Base-by-base conservation (phyloP, 2,113 vertebrate genomes). In the Pelecanus crispus region DNA sequence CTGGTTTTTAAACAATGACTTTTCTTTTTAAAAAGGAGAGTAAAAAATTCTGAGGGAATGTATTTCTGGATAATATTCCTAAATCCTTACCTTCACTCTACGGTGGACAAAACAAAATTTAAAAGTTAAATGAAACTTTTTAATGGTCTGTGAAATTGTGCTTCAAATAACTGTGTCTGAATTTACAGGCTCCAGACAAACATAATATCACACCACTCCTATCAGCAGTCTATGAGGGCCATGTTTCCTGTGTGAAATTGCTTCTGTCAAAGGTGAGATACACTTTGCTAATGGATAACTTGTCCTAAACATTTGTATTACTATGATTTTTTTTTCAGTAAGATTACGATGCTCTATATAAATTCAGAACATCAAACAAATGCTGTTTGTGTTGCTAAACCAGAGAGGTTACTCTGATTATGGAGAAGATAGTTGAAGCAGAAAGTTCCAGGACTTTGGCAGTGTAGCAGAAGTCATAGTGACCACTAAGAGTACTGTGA, bases 231-330 rank as follows among this genome's bases (percentile, higher is more conserved):
- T 99, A 98, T 17, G 99, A 99, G 97, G 98, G 98, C 94, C 99
- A 99, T 80, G 25, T 98, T 70, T 93, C 97, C 94, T 99, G 99
- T 94, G 99, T 99, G 97, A 99, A 98, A 98, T 96, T 99, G 96
- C 99, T 99, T 97, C 98, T 99, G 95, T 99, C 99, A 96, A 99
- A 99, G 99, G 99, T 99, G 96, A 97, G 98, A 70, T 50, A 55
- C 4, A n/a, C n/a, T n/a, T n/a, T n/a, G n/a, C n/a, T n/a, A n/a
- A n/a, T n/a, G n/a, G n/a, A n/a, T n/a, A n/a, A n/a, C n/a, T n/a
- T n/a, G n/a, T n/a, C n/a, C n/a, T n/a, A n/a, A n/a, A n/a, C n/a
- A n/a, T n/a, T n/a, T n/a, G 8, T 45, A 14, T 90, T 73, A 58
- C 22, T 50, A 3, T 66, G 9, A 20, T n/a, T n/a, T 42, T 31